phyloP scores from a whole-genome alignment of 1,140 invertebrate species.

The Wasmannia auropunctata region DNA sequence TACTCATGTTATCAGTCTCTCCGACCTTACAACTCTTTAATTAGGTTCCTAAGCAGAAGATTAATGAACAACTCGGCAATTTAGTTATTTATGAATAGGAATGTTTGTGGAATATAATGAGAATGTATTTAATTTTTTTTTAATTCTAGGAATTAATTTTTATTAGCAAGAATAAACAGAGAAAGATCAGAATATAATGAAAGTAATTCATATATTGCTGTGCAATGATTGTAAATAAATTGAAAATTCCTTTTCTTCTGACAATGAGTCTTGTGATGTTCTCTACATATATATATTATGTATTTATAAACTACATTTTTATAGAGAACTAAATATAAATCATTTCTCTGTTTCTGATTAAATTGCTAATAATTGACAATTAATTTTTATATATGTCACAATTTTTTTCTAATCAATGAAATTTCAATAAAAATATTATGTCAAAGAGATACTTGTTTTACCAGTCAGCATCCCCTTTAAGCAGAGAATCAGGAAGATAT shows the following conservation, averaged over 20 bases:
- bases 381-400: not conserved
- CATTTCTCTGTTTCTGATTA: not conserved
- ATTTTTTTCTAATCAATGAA: not conserved
- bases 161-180: not conserved
- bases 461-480: not conserved
- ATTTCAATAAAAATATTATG: not conserved
- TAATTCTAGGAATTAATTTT: constrained; percentile 11
- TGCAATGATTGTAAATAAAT: constrained; percentile 16
- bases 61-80: not conserved
- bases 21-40: constrained; percentile 15
- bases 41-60: constrained; percentile 5
- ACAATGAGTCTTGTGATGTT: not conserved
- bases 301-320: constrained; percentile 4
- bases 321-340: not conserved
- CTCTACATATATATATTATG: not conserved
- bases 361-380: not conserved
- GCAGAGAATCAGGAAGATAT: not conserved
- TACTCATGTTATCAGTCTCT: constrained; percentile 37
- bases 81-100: constrained; percentile 10
- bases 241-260: not conserved
- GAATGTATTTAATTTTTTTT: not conserved
- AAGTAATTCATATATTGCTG: not conserved
- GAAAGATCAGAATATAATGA: not conserved
- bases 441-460: not conserved
- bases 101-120: not conserved